phyloP scores from a whole-genome alignment of 2,113 vertebrate genomes.

The Pleuronectes platessa region DNA sequence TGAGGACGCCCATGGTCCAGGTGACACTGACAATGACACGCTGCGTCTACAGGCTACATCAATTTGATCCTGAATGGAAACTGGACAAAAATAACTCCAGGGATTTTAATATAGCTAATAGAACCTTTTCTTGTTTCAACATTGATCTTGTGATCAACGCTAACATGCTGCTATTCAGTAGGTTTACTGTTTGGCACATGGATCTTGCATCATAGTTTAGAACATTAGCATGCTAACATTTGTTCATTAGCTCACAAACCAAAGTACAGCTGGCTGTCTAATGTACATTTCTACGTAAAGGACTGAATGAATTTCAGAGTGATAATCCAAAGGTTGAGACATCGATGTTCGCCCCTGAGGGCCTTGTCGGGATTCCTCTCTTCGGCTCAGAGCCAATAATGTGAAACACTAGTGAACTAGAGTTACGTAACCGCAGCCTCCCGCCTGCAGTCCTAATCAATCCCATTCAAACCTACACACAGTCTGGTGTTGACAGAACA shows the following conservation, averaged over 20 bases:
- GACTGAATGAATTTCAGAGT: neutral
- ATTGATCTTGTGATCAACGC: too few species aligned
- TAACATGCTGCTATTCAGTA: neutral
- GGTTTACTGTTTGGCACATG: neutral
- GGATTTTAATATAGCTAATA: neutral
- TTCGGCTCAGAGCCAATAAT: neutral
- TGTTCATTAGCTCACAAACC: too few species aligned
- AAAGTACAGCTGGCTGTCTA: too few species aligned
- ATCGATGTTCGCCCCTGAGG: neutral
- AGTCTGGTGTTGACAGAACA: neutral
- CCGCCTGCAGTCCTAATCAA: neutral
- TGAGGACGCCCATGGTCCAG: conserved; percentile 1
- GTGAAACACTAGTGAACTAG: neutral
- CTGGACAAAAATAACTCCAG: neutral
- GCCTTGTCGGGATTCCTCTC: neutral
- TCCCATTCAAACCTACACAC: neutral
- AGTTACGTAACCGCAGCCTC: neutral
- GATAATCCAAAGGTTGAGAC: neutral
- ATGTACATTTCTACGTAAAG: too few species aligned
- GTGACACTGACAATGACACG: conserved; percentile 1
- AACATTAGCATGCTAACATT: too few species aligned
- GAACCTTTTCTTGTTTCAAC: too few species aligned
- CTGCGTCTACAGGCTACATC: neutral
- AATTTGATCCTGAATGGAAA: neutral
- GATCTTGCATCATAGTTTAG: too few species aligned